Conservation (phyloP, 2,888 invertebrate genomes). For the Sesia bembeciformis region DNA sequence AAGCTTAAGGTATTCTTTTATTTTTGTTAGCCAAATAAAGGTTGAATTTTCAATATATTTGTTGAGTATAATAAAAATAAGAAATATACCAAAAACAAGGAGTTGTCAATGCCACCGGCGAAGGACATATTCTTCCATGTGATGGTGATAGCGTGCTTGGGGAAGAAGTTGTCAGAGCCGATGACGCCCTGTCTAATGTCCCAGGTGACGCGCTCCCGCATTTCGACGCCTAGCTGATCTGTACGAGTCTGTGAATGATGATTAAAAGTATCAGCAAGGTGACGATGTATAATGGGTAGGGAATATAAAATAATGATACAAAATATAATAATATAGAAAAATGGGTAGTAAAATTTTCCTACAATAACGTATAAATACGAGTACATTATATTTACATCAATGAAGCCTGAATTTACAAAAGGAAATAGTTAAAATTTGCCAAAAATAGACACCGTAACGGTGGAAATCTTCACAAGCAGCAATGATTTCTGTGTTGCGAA, state of each 20-base stretch:
- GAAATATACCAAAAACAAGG: slow-evolving; percentile 76
- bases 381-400: too few species aligned
- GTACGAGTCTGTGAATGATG: slow-evolving; percentile 70
- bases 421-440: too few species aligned
- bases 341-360: background rate
- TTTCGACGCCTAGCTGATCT: slow-evolving; percentile 89
- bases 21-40: too few species aligned
- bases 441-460: too few species aligned
- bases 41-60: too few species aligned
- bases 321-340: background rate
- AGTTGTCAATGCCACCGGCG: slow-evolving; percentile 88
- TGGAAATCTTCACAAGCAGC: too few species aligned
- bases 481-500: too few species aligned
- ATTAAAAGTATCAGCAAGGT: background rate
- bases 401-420: too few species aligned
- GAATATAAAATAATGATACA: background rate
- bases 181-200: slow-evolving; percentile 93
- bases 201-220: slow-evolving; percentile 89
- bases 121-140: slow-evolving; percentile 98
- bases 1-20: background rate
- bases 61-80: too few species aligned
- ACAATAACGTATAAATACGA: too few species aligned
- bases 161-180: slow-evolving; percentile 91
- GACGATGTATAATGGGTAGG: background rate
- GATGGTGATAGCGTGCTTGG: slow-evolving; percentile 91